These are phyloP conservation scores for Hemicordylus capensis DNA, from an alignment of 2,113 vertebrate species.

Conservation along the genomic window DNA sequence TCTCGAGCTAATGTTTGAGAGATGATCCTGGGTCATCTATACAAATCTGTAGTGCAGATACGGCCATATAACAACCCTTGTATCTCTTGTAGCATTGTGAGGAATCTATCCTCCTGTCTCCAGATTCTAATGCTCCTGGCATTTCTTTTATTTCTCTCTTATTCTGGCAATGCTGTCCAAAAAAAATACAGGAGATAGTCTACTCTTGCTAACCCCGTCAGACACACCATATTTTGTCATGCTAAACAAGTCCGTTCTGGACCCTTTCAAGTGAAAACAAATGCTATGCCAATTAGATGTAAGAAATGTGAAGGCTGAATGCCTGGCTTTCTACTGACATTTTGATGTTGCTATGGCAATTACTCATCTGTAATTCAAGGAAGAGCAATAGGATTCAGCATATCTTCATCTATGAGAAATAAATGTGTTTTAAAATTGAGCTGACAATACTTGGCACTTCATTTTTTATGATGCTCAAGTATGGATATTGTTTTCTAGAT, in stretches of 20 bases:
- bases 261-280: slow-evolving; percentile 34
- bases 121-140: not conserved
- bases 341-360: slow-evolving; percentile 56
- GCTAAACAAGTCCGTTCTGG: slow-evolving; percentile 16
- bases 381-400: slow-evolving; percentile 10
- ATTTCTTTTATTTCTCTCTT: not conserved
- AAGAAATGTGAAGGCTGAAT: slow-evolving; percentile 29
- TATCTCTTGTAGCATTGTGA: not conserved
- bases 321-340: slow-evolving; percentile 27
- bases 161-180: not conserved
- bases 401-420: slow-evolving; percentile 6
- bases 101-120: not conserved
- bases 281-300: slow-evolving; percentile 34
- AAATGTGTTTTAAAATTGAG: slow-evolving; percentile 28
- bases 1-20: too few relatives aligned
- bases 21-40: too few relatives aligned
- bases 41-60: not conserved
- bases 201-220: not conserved
- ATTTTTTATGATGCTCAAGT: slow-evolving; percentile 6
- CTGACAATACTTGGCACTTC: not conserved
- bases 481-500: not conserved
- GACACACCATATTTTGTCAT: slow-evolving; percentile 16
- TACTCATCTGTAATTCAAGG: slow-evolving; percentile 33
- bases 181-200: not conserved
- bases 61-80: not conserved